phyloP scores from a whole-genome alignment of 2,113 vertebrate genomes.

The Tenrec ecaudatus region DNA sequence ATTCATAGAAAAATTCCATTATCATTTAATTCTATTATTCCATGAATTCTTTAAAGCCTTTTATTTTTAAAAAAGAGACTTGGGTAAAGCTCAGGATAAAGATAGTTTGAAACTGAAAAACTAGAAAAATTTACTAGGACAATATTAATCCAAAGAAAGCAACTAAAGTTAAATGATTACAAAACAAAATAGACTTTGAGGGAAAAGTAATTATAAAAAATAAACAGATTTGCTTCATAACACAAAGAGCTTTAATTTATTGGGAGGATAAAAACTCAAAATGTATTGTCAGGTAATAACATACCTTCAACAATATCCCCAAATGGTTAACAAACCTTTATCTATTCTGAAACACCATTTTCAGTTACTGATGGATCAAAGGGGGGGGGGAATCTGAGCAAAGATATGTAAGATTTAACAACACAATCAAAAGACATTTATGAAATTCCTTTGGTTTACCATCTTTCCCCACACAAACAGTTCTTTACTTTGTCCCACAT shows the following conservation, averaged over 20 bases:
- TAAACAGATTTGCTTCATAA: neutral
- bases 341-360: neutral
- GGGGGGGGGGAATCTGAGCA: neutral
- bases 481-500: neutral
- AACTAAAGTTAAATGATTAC: neutral
- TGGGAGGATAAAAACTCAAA: constrained; percentile 16
- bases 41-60: too few species aligned
- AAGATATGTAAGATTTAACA: neutral
- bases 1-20: too few species aligned
- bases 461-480: neutral
- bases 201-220: neutral
- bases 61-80: neutral
- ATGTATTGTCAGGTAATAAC: neutral
- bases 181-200: neutral
- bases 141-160: neutral
- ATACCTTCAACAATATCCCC: constrained; percentile 25
- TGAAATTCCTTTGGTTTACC: neutral
- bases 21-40: too few species aligned
- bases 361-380: neutral
- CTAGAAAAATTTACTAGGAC: neutral
- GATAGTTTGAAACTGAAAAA: neutral
- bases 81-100: neutral
- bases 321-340: neutral
- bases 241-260: neutral
- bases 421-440: neutral